Conservation (phyloP, 2,797 vertebrate genomes). For the Diplodus puntazzo region DNA sequence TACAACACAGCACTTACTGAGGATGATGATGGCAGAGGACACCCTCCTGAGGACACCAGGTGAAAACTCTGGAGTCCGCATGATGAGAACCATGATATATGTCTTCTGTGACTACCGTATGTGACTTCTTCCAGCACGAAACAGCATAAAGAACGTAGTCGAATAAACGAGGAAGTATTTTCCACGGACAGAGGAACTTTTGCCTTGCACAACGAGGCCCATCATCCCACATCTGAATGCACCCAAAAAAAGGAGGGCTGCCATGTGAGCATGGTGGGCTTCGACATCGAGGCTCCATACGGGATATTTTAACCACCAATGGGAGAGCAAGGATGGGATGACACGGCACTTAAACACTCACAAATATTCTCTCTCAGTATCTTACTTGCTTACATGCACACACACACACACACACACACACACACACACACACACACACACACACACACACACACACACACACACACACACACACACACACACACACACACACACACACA, state of each 20-base stretch:
- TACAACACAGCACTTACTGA: slow-evolving; percentile 73
- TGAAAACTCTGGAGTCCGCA: slow-evolving; percentile 71
- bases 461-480: slow-evolving; percentile 25
- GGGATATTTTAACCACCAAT: slow-evolving; percentile 85
- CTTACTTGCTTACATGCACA: slow-evolving; percentile 5
- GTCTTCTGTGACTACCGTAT: not conserved
- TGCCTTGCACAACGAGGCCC: slow-evolving; percentile 54
- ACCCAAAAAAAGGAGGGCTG: slow-evolving; percentile 70
- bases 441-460: slow-evolving; percentile 20
- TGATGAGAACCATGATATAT: slow-evolving; percentile 31
- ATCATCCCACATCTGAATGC: slow-evolving; percentile 56
- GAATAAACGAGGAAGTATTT: slow-evolving; percentile 13
- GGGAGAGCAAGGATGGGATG: slow-evolving; percentile 64
- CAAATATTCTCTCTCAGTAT: slow-evolving; percentile 52
- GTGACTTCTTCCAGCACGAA: slow-evolving; percentile 22
- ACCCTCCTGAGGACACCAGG: slow-evolving; percentile 73
- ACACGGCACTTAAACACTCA: slow-evolving; percentile 67
- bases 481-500: slow-evolving; percentile 30
- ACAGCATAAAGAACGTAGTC: not conserved
- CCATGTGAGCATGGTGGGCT: slow-evolving; percentile 56
- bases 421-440: slow-evolving; percentile 32
- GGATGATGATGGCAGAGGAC: slow-evolving; percentile 77
- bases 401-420: slow-evolving; percentile 24
- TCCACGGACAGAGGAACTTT: slow-evolving; percentile 28
- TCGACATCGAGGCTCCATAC: slow-evolving; percentile 76